phyloP scores from a whole-genome alignment of 2,888 invertebrate species.

The Norana najaformis region DNA sequence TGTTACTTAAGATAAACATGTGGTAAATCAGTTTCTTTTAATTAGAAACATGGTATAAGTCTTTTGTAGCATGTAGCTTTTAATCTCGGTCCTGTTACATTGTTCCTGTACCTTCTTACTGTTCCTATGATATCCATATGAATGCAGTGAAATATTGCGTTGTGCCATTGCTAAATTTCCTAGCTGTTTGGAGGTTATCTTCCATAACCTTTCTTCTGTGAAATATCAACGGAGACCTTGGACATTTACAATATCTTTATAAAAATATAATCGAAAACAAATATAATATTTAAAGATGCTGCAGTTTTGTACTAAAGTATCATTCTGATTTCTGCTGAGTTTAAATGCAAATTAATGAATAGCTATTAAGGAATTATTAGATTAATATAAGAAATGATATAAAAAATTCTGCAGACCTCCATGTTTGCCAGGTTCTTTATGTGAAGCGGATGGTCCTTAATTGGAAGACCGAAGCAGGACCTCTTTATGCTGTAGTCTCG shows the following conservation, averaged over 20 bases:
- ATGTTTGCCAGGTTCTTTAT: slow-evolving; percentile 65
- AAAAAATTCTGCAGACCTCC: slow-evolving; percentile 57
- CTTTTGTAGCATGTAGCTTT: no score
- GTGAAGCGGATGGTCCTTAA: slow-evolving; percentile 66
- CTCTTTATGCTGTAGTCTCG: slow-evolving; percentile 65
- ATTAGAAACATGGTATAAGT: no score
- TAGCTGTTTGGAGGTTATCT: no score
- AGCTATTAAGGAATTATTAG: neutral
- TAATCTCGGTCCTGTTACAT: no score
- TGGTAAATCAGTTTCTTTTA: no score
- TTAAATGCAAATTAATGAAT: neutral
- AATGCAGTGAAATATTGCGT: no score
- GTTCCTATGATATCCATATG: no score
- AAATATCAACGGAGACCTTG: neutral
- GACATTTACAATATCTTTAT: neutral
- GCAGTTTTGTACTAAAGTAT: no score
- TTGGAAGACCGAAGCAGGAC: slow-evolving; percentile 64
- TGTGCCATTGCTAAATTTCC: no score
- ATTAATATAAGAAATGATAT: neutral
- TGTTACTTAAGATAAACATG: neutral
- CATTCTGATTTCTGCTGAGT: neutral
- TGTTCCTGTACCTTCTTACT: no score
- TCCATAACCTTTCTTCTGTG: no score
- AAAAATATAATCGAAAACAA: neutral
- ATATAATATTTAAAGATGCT: neutral